Percentiles rank a stretch among this genome's conserved stretches.
Evolutionary conservation across 2,888 invertebrate genomes (phyloP).

Genomic region (Rambutsinella grinnellia): DNA sequence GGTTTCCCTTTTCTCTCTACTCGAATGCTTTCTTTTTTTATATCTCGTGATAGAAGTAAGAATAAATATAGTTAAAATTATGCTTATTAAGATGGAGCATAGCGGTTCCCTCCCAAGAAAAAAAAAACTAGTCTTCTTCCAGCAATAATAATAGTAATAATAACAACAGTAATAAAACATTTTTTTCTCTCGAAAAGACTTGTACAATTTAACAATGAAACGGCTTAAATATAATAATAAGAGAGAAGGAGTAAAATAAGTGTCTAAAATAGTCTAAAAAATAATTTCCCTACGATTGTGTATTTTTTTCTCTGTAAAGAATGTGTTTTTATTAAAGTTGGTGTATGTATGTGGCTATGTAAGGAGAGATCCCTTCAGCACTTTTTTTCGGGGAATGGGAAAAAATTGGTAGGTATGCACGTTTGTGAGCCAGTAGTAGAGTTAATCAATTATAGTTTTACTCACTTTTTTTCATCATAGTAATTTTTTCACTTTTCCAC

Average conservation of each 20-base stretch:
- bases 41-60: neutral
- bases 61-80: neutral
- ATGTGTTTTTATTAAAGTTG: neutral
- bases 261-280: neutral
- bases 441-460: neutral
- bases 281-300: slow-evolving; percentile 3
- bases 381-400: neutral
- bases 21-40: neutral
- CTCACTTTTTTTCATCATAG: no score
- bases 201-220: slow-evolving; percentile 21
- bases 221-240: no score
- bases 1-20: no score
- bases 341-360: slow-evolving; percentile 2
- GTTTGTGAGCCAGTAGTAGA: slow-evolving; percentile 41
- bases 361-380: neutral
- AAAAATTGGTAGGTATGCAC: slow-evolving; percentile 24
- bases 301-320: neutral
- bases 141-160: slow-evolving; percentile 41
- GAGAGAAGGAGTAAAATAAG: slow-evolving; percentile 17
- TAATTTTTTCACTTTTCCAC: neutral
- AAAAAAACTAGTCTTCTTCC: neutral
- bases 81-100: neutral
- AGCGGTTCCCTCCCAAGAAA: neutral
- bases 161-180: slow-evolving; percentile 19
- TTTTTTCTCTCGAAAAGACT: neutral